Conservation (phyloP, 1,140 invertebrate species). For the Polypedilum pembai region DNA sequence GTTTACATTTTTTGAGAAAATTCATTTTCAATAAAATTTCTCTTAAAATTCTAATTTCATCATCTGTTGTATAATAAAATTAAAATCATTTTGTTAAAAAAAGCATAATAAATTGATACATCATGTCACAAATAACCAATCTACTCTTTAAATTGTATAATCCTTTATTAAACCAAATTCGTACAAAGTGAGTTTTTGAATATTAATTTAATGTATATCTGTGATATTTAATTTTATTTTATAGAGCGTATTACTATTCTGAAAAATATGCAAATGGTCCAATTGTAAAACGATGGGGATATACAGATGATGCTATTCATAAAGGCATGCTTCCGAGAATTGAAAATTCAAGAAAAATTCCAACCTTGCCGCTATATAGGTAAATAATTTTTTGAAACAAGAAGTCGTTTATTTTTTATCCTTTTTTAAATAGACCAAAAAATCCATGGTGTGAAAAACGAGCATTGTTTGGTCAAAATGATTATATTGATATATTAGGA, state of each 20-base stretch:
- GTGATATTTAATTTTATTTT: background rate
- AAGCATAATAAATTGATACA: no score
- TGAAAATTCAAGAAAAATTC: constrained; percentile 45
- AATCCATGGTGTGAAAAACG: constrained; percentile 66
- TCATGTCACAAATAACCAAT: background rate
- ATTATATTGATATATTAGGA: constrained; percentile 92
- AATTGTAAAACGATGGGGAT: constrained; percentile 59
- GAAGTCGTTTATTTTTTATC: no score
- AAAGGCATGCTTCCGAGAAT: constrained; percentile 61
- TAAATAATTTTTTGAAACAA: constrained; percentile 35
- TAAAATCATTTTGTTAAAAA: no score
- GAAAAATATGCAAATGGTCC: constrained; percentile 56
- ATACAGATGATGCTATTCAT: constrained; percentile 56
- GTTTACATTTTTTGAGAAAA: no score
- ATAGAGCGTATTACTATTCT: constrained; percentile 53
- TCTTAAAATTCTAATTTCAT: no score
- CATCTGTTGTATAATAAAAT: no score
- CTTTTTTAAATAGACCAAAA: constrained; percentile 47
- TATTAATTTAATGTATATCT: background rate
- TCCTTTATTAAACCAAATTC: background rate
- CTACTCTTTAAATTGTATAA: background rate
- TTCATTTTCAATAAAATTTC: no score
- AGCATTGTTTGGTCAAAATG: constrained; percentile 89
- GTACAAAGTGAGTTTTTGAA: background rate
- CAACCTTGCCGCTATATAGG: constrained; percentile 58